phyloP scores from a whole-genome alignment of 2,888 invertebrate species.

The Prosopocoilus inquinatus region DNA sequence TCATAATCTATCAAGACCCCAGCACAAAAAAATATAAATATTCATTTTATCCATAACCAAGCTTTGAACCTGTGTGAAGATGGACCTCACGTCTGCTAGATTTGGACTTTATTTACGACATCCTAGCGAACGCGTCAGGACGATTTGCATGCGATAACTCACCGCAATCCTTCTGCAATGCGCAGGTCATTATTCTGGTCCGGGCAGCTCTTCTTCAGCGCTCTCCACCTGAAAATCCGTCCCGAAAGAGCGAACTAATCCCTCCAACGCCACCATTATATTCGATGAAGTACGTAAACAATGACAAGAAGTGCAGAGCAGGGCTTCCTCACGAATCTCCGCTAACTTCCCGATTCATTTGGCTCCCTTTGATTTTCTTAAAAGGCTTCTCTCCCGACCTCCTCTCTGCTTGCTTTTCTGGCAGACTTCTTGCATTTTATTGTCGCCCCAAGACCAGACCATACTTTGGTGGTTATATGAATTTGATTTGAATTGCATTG shows the following conservation, averaged over 20 bases:
- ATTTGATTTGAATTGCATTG: too few species aligned
- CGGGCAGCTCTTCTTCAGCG: constrained; percentile 14
- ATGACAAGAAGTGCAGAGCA: constrained; percentile 23
- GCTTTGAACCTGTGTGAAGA: too few species aligned
- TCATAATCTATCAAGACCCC: too few species aligned
- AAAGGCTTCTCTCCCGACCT: constrained; percentile 12
- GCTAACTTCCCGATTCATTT: constrained; percentile 14
- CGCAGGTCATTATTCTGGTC: constrained; percentile 19
- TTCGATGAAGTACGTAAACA: constrained; percentile 28
- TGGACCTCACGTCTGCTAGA: too few species aligned
- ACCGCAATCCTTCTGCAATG: constrained; percentile 16
- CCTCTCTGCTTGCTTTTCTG: too few species aligned
- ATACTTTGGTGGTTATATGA: too few species aligned
- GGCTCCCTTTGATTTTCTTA: constrained; percentile 23
- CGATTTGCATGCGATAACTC: constrained; percentile 1
- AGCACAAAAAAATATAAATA: too few species aligned
- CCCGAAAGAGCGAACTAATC: constrained; percentile 24
- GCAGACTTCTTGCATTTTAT: too few species aligned
- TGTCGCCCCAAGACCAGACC: too few species aligned
- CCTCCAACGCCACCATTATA: constrained; percentile 26
- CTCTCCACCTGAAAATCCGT: constrained; percentile 18
- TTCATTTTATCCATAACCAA: too few species aligned
- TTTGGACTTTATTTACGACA: too few species aligned
- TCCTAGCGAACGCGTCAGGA: not conserved
- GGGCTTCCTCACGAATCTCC: constrained; percentile 13